phyloP scores from a whole-genome alignment of 2,113 vertebrate species.

The Hirundichthys speculiger region DNA sequence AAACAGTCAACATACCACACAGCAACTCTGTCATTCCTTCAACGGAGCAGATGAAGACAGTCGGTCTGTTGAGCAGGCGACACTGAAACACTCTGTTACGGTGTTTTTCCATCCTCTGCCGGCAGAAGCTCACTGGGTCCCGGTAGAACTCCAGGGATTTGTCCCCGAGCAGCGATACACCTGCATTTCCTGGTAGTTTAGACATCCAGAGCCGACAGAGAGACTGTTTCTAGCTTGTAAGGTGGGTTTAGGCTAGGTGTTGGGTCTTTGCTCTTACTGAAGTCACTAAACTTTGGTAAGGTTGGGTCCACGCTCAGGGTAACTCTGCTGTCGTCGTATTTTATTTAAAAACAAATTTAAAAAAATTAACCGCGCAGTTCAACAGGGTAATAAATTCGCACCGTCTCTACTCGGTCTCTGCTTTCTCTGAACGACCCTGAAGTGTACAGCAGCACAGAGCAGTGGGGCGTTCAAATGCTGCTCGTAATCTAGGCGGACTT shows the following conservation, averaged over 20 bases:
- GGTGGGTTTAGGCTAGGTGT: background rate
- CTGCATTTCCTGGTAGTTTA: slow-evolving; percentile 70
- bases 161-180: slow-evolving; percentile 70
- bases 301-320: background rate
- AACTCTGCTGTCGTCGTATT: background rate
- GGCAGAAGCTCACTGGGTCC: slow-evolving; percentile 71
- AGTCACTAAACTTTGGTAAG: too few species aligned
- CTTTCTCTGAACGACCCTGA: slow-evolving; percentile 3
- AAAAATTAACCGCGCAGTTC: background rate
- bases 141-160: slow-evolving; percentile 77
- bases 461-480: slow-evolving; percentile 39
- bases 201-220: slow-evolving; percentile 53
- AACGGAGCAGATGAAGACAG: slow-evolving; percentile 71
- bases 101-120: slow-evolving; percentile 62
- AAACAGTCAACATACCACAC: slow-evolving; percentile 55
- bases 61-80: slow-evolving; percentile 74
- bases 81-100: slow-evolving; percentile 65
- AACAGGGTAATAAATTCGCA: slow-evolving; percentile 1
- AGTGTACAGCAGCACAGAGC: background rate
- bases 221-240: background rate
- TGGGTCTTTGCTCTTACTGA: too few species aligned
- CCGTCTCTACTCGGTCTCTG: slow-evolving; percentile 6
- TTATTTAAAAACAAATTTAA: background rate
- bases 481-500: background rate
- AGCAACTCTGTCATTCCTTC: slow-evolving; percentile 68